phyloP scores from a whole-genome alignment of 2,113 vertebrate genomes.

The Sphaerodactylus townsendi region DNA sequence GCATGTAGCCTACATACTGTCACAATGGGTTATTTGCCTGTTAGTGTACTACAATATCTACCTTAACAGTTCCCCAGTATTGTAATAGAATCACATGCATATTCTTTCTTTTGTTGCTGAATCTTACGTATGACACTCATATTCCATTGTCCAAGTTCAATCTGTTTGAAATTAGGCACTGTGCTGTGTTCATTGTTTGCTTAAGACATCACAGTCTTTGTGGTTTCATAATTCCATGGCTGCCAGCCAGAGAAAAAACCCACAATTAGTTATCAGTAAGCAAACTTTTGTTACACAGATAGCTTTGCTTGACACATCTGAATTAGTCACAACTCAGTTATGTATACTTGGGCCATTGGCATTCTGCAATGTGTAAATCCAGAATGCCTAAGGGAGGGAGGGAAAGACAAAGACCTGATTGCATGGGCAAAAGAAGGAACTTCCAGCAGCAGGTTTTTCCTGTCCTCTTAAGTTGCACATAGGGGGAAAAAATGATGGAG shows the following conservation, averaged over 20 bases:
- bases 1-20: too few species aligned
- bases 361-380: neutral
- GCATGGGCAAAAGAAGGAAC: too few species aligned
- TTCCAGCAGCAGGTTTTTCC: too few species aligned
- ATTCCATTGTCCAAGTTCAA: neutral
- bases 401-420: neutral
- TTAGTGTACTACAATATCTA: too few species aligned
- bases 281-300: neutral
- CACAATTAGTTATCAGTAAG: neutral
- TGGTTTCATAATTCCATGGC: neutral
- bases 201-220: neutral
- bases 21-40: too few species aligned
- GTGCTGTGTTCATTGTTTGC: neutral
- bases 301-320: neutral
- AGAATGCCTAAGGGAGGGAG: neutral
- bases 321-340: neutral
- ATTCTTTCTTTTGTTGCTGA: too few species aligned
- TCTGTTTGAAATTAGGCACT: neutral
- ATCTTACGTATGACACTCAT: neutral
- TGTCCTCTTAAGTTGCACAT: too few species aligned
- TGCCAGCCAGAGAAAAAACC: neutral
- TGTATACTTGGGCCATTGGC: neutral
- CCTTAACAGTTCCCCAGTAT: too few species aligned
- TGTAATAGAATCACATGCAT: too few species aligned
- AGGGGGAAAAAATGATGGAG: neutral